Percentiles rank a stretch among this genome's conserved stretches.
Conservation (phyloP, 92 coral and sea anemone species). For the Porites divaricata region DNA sequence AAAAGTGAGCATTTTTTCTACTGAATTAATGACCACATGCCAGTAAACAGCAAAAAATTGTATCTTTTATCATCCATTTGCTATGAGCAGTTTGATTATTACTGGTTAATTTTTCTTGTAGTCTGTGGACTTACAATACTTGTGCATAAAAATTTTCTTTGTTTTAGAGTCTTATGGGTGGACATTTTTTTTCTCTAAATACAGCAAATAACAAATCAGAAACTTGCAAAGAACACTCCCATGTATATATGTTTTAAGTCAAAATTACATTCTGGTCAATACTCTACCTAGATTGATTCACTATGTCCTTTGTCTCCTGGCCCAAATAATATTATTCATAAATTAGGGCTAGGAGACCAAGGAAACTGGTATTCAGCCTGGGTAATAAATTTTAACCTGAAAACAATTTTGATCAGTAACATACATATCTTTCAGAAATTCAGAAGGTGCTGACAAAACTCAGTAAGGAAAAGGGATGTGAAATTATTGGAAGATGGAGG, state of each 20-base stretch:
- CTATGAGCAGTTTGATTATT: too few relatives aligned
- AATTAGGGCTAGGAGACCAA: slow-evolving; percentile 6
- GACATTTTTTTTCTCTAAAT: background rate
- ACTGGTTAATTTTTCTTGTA: slow-evolving; percentile 2
- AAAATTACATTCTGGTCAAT: too few relatives aligned
- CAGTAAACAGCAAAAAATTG: background rate
- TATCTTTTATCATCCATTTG: slow-evolving; percentile 2
- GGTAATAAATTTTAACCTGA: slow-evolving; percentile 8
- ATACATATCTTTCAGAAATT: slow-evolving; percentile 23
- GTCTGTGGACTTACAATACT: background rate
- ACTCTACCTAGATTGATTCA: background rate
- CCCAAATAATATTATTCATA: slow-evolving; percentile 5
- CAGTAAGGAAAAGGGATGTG: slow-evolving; percentile 56
- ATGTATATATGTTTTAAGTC: too few relatives aligned
- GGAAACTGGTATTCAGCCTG: slow-evolving; percentile 9
- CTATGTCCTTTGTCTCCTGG: slow-evolving; percentile 9
- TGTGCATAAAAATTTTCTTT: slow-evolving; percentile 7
- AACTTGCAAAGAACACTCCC: background rate
- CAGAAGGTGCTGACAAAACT: slow-evolving; percentile 45
- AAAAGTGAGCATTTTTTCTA: too few relatives aligned
- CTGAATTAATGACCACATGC: too few relatives aligned
- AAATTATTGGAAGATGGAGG: slow-evolving; percentile 61
- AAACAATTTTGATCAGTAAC: background rate
- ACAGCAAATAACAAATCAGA: slow-evolving; percentile 5
- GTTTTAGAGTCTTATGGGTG: slow-evolving; percentile 7